Evolutionary conservation across 2,113 vertebrate species (phyloP).

Genomic region (Picathartes gymnocephalus): DNA sequence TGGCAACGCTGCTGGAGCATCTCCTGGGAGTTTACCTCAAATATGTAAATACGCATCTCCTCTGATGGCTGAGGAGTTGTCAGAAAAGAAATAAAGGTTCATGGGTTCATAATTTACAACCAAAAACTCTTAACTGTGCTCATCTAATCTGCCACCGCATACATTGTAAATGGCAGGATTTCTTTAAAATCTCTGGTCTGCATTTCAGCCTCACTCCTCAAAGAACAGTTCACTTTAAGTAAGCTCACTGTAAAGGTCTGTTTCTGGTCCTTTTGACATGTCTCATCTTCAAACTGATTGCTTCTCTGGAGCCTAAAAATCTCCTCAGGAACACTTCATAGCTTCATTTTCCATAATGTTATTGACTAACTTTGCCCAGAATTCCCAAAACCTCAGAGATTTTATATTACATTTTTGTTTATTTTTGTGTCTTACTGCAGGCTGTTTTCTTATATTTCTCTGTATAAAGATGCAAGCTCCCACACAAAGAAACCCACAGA

Average conservation of each 20-base stretch:
- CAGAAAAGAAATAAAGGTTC: neutral
- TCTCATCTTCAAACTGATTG: neutral
- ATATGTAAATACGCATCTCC: neutral
- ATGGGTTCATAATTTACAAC: neutral
- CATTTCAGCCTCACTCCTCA: neutral
- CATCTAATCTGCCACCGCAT: neutral
- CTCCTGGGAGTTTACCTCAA: neutral
- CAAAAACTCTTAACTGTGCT: neutral
- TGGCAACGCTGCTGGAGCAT: neutral
- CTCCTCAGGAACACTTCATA: neutral
- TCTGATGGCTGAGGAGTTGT: neutral
- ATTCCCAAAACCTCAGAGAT: slow-evolving; percentile 12
- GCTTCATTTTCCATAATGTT: neutral
- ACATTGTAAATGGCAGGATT: neutral
- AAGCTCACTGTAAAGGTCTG: neutral
- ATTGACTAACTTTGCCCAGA: neutral
- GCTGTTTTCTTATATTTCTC: slow-evolving; percentile 50
- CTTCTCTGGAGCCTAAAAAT: neutral
- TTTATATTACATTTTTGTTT: neutral
- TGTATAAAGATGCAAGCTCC: slow-evolving; percentile 40
- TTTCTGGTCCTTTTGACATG: neutral
- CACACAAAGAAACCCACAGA: slow-evolving; percentile 66
- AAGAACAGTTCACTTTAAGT: neutral
- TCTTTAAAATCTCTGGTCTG: neutral
- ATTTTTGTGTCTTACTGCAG: slow-evolving; percentile 45